Base-by-base conservation (phyloP, 2,113 vertebrate genomes). In the Burhinus oedicnemus region DNA sequence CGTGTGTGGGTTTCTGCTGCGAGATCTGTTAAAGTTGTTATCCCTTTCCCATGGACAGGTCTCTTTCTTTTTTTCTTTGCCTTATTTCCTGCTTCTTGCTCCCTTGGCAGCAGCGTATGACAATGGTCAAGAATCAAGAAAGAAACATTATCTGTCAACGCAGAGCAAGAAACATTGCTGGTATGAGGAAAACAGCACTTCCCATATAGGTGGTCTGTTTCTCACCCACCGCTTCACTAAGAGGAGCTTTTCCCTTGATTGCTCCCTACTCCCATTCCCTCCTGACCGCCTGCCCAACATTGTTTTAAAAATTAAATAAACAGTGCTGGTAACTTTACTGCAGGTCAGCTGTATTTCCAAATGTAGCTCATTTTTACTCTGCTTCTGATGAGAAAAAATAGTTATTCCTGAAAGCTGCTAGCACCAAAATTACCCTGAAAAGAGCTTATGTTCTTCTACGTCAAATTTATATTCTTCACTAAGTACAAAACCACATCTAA, bases 401-500 rank as follows among this genome's bases (percentile, higher is more conserved):
- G 27, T 72, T 83, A 58, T 86, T 93, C 83, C 51, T 62, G 44
- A 88, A 86, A 66, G 60, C 17, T 84, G 45, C 69, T 51, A 81
- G 84, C 19, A 91, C 26, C 40, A 83, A 70, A 36, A 11, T 74
- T 88, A 77, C 66, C 72, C 77, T 87, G 74, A 84, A 93, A 95
- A 92, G 64, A 70, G 42, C 7, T 65, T 30, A 77, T 44, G 36
- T 60, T 93, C 58, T 79, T 71, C 45, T 55, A 32, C 60, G 84
- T 91, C 32, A 95, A 91, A 87, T 94, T 94, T 94, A 60, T 26
- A 55, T 94, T 96, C 69, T 84, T 61, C 72, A 60, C 61, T 60
- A 75, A 93, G 55, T 71, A 93, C 84, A 89, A 94, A 96, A 75
- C 80, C 83, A 82, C 87, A 95, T 84, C 76, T 95, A 84, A 96